Conservation (phyloP, 2,888 invertebrate genomes). For the Apamea sordens region DNA sequence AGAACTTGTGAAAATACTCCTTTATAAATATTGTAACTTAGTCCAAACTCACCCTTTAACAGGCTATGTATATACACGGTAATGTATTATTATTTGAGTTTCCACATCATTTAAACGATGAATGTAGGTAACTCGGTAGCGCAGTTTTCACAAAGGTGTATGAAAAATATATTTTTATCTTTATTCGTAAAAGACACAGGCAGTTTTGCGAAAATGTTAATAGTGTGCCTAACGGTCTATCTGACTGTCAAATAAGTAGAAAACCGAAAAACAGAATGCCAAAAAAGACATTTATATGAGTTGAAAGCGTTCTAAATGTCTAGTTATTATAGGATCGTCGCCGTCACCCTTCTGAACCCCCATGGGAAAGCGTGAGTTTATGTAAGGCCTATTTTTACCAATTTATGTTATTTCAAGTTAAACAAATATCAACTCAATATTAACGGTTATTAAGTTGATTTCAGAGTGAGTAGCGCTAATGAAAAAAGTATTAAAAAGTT, state of each 20-base stretch:
- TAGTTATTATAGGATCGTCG: not conserved
- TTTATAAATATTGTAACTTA: conserved; percentile 7
- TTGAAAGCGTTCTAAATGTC: conserved; percentile 2
- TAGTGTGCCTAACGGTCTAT: not conserved
- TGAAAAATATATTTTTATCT: not conserved
- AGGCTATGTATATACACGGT: not conserved
- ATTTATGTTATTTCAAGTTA: too few species aligned
- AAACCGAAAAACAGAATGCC: not conserved
- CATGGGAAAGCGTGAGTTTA: not conserved
- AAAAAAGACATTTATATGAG: not conserved
- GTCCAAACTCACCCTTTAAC: not conserved
- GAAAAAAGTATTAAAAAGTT: too few species aligned
- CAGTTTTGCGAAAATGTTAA: not conserved
- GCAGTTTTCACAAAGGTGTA: not conserved
- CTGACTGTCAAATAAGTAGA: not conserved
- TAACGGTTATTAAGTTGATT: too few species aligned
- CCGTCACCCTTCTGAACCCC: not conserved
- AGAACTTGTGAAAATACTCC: conserved; percentile 18
- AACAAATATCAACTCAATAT: too few species aligned
- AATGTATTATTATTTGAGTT: conserved; percentile 13
- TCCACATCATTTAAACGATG: not conserved
- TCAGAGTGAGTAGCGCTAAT: too few species aligned
- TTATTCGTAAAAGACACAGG: not conserved
- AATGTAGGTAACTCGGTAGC: not conserved
- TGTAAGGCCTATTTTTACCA: too few species aligned